Evolutionary conservation across 35 echinoderm and acorn worm genomes (phyloP).

Genomic region (Apostichopus californicus): DNA sequence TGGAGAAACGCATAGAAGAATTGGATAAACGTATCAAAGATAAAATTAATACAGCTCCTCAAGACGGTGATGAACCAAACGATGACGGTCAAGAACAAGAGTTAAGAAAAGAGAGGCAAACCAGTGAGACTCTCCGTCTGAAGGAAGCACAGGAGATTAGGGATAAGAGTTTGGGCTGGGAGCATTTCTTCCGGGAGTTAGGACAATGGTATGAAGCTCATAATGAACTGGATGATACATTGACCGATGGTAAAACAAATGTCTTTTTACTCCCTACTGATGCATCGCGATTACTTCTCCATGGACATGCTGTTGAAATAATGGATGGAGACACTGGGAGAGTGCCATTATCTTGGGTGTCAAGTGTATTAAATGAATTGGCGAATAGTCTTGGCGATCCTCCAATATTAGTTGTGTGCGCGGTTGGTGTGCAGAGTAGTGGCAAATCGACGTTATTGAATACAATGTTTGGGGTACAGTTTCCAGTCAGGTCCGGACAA

Average conservation of each 20-base stretch:
- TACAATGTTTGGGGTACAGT: no score
- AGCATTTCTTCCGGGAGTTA: conserved; percentile 17
- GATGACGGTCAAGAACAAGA: background rate
- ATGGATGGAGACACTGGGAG: conserved; percentile 35
- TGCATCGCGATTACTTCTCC: background rate
- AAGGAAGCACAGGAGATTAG: background rate
- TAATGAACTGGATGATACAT: background rate
- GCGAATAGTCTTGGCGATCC: no score
- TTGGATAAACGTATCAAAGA: conserved; percentile 4
- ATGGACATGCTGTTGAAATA: conserved; percentile 11
- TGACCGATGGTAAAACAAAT: background rate
- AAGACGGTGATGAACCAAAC: background rate
- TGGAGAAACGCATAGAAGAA: background rate
- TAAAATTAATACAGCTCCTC: background rate
- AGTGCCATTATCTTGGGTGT: conserved; percentile 24
- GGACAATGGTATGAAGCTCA: conserved; percentile 47
- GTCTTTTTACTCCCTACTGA: background rate
- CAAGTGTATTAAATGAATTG: conserved; percentile 21
- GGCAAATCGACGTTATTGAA: no score
- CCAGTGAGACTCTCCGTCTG: background rate
- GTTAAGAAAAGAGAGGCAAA: background rate
- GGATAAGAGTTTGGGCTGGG: conserved; percentile 20
- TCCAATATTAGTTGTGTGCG: no score
- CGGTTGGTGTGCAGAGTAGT: no score
- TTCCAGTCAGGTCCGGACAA: no score